These are phyloP conservation scores for Fregata magnificens DNA, from an alignment of 2,113 vertebrate genomes.

Conservation along the genomic window DNA sequence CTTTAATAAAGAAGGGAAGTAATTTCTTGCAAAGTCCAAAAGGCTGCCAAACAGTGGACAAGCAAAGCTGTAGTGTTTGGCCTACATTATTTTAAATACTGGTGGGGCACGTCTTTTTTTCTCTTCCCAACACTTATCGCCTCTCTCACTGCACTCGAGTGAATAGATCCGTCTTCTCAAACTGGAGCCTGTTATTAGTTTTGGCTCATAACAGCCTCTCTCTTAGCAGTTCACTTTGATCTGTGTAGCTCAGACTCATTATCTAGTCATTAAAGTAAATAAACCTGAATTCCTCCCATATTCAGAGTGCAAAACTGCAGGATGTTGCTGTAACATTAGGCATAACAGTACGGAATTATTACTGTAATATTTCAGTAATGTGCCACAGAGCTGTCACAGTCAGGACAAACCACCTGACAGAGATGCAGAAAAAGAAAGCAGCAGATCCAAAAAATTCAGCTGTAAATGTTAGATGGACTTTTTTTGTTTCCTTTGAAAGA, in stretches of 20 bases:
- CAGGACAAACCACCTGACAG: neutral
- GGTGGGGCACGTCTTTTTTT: neutral
- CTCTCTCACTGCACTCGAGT: neutral
- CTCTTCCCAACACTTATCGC: neutral
- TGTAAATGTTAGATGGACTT: neutral
- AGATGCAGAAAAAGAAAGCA: neutral
- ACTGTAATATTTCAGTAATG: conserved; percentile 46
- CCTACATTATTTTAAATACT: neutral
- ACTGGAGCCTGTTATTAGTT: neutral
- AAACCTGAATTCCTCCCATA: conserved; percentile 5
- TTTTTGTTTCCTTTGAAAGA: neutral
- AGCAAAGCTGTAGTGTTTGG: neutral
- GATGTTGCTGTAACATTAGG: conserved; percentile 37
- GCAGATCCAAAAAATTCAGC: neutral
- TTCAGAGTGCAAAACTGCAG: conserved; percentile 5
- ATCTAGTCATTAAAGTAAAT: conserved; percentile 50
- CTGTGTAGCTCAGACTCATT: neutral
- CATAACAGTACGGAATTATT: conserved; percentile 36
- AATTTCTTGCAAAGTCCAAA: neutral
- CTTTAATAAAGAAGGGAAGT: neutral
- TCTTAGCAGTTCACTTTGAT: conserved; percentile 19
- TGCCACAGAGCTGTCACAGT: conserved; percentile 20
- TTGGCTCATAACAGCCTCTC: neutral
- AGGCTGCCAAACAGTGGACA: neutral
- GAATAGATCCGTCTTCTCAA: neutral